These are phyloP conservation scores for Anarrhichthys ocellatus DNA, from an alignment of 2,113 vertebrate species.

Conservation along the genomic window DNA sequence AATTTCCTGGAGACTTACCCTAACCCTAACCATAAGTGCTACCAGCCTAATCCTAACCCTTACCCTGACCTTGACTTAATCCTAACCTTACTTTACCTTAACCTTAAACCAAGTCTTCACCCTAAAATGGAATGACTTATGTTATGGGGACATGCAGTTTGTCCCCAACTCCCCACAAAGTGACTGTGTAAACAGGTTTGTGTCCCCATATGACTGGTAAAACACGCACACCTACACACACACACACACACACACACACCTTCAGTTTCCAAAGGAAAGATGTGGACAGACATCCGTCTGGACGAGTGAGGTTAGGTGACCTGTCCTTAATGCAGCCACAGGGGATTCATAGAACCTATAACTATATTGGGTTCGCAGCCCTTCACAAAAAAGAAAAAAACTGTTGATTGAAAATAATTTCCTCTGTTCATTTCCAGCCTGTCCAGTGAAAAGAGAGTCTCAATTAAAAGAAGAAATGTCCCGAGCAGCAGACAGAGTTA, in stretches of 20 bases:
- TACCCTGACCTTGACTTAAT: not conserved
- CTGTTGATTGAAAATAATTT: conserved; percentile 42
- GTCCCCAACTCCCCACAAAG: too few relatives aligned
- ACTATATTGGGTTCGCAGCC: conserved; percentile 49
- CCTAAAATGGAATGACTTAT: not conserved
- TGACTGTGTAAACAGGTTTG: too few relatives aligned
- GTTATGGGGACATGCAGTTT: too few relatives aligned
- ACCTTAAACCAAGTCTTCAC: not conserved
- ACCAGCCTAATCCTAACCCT: too few relatives aligned
- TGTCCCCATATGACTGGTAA: too few relatives aligned
- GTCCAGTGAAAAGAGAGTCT: conserved; percentile 11
- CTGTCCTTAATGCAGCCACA: not conserved
- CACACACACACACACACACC: not conserved
- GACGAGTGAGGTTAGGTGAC: conserved; percentile 17
- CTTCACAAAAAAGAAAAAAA: conserved; percentile 53
- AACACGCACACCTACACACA: not conserved
- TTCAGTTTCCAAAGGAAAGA: conserved; percentile 62
- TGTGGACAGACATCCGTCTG: conserved; percentile 2
- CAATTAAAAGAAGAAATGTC: conserved; percentile 17
- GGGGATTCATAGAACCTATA: conserved; percentile 48
- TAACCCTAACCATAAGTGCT: too few relatives aligned
- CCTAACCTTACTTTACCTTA: not conserved
- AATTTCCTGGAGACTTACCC: too few relatives aligned
- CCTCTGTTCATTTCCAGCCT: conserved; percentile 22
- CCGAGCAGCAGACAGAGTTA: not conserved